Percentiles rank a stretch among this genome's conserved stretches.
These are phyloP conservation scores for Nomada hirtipes DNA, from an alignment of 2,888 invertebrate genomes.

Conservation along the genomic window DNA sequence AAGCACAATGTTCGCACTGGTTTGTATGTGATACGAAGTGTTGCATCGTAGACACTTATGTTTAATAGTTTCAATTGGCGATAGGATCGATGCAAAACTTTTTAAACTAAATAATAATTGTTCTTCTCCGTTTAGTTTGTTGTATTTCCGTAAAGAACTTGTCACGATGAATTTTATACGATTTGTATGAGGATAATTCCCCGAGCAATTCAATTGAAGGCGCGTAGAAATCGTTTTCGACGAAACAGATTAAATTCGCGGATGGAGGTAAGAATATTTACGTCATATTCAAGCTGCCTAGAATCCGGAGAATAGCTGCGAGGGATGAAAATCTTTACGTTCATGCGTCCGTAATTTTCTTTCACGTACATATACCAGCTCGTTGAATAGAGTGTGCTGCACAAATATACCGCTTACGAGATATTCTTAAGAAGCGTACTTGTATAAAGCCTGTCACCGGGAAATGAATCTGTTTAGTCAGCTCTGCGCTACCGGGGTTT, in stretches of 20 bases:
- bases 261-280: no score
- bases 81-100: no score
- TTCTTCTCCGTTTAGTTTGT: no score
- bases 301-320: not conserved
- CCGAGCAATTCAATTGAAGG: not conserved
- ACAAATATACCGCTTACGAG: not conserved
- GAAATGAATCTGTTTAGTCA: constrained; percentile 23
- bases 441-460: constrained; percentile 16
- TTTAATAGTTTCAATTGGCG: no score
- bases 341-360: constrained; percentile 12
- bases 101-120: no score
- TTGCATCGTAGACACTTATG: no score
- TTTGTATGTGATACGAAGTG: no score
- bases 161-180: no score
- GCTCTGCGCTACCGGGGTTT: not conserved
- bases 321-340: not conserved
- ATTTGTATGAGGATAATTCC: not conserved
- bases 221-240: not conserved
- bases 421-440: not conserved
- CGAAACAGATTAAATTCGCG: not conserved
- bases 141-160: no score
- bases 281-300: not conserved
- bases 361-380: not conserved
- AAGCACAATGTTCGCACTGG: no score
- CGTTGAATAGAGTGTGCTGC: not conserved